phyloP scores from a whole-genome alignment of 92 coral and sea anemone genomes.

The Isaurus tuberculatus region DNA sequence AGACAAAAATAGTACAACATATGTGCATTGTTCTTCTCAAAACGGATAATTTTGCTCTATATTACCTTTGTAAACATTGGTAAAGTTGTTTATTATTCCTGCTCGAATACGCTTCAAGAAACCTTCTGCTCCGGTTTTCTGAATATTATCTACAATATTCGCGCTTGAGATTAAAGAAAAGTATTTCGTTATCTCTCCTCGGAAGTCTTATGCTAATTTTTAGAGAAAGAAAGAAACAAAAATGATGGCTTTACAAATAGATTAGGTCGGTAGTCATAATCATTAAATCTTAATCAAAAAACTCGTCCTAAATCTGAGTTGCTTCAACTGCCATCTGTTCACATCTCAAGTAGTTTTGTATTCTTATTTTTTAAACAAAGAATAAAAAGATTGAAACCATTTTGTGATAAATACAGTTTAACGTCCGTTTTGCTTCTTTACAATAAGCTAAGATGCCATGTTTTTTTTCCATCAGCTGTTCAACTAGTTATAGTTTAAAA shows the following conservation, averaged over 20 bases:
- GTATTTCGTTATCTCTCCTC: background rate
- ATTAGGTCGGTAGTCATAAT: background rate
- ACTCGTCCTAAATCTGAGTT: background rate
- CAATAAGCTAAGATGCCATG: too few relatives aligned
- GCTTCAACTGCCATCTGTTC: background rate
- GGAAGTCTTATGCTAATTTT: conserved; percentile 13
- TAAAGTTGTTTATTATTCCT: conserved; percentile 15
- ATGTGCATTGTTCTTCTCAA: conserved; percentile 7
- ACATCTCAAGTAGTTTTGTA: background rate
- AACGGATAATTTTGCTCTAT: conserved; percentile 6
- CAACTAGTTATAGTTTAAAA: too few relatives aligned
- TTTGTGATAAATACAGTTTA: too few relatives aligned
- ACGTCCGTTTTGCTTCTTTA: too few relatives aligned
- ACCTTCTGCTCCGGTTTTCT: background rate
- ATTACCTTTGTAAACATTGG: conserved; percentile 35
- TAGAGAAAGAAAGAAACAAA: background rate
- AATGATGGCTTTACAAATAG: background rate
- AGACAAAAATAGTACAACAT: conserved; percentile 22
- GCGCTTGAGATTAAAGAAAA: background rate
- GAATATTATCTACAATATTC: background rate
- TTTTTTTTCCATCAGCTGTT: too few relatives aligned
- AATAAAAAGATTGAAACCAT: too few relatives aligned
- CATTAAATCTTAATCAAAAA: conserved; percentile 20
- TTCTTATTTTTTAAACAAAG: background rate
- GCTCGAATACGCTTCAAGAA: background rate